Evolutionary conservation across 2,888 invertebrate genomes (phyloP), one percentile per base, ranked within the genome.

Genomic region (Cotesia congregata): DNA sequence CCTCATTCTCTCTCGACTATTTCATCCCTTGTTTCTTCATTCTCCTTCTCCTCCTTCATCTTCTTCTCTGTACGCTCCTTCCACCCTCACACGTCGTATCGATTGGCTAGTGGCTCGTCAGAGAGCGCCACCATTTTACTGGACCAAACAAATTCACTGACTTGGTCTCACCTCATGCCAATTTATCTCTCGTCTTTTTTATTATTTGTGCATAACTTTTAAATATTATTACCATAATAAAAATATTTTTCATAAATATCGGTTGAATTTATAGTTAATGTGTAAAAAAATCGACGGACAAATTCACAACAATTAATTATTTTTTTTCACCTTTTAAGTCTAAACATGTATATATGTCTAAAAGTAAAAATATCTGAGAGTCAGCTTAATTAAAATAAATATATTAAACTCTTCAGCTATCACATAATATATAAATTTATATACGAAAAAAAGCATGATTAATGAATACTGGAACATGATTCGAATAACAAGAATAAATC

Each of bases 71-170:
- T 40, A 64, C 9, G 59, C 39, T 40, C 38, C 72, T 38, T 50
- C 76, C 79, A 78, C 80, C 74, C 79, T 78, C 83, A 81, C 81
- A 78, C 83, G 80, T 78, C 83, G 85, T 88, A 88, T 88, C 87
- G 88, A 88, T 88, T 88, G 86, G 85, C 85, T 79, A 80, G 82
- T 76, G 77, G 74, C 83, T 84, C 88, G 84, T 84, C 82, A 88
- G 87, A 84, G 87, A 74, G 87, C 88, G 87, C 88, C 87, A 86
- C 87, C 80, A 79, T 79, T 79, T 79, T 75, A 79, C 82, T 78
- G 80, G 78, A 80, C 80, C 77, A 80, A 77, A 77, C 80, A 79
- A 81, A 78, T 80, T 77, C 74, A 78, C 79, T 76, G 76, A 78
- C 77, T 81, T 78, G 17, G 12, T 50, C 12, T 50, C 50, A 30